A percentile compares a stretch with the other conserved stretches of the same genome.
Evolutionary conservation across 2,797 vertebrate genomes (phyloP).

Genomic region (Loris lydekkerianus): DNA sequence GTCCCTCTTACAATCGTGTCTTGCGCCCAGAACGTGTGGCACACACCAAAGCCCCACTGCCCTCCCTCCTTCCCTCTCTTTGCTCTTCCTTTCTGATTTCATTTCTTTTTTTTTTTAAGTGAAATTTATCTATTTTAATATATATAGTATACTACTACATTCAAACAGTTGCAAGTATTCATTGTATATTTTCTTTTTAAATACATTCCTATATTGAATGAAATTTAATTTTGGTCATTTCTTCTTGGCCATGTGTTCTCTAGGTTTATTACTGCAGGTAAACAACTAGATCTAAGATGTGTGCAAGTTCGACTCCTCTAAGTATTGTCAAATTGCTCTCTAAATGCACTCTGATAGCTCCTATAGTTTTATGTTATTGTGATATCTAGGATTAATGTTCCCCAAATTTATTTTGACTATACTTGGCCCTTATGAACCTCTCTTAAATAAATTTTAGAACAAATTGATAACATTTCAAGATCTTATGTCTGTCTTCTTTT

Average conservation of each 20-base stretch:
- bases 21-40: too few relatives aligned
- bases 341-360: background rate
- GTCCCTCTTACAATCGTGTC: too few relatives aligned
- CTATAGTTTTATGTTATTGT: slow-evolving; percentile 15
- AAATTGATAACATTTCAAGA: background rate
- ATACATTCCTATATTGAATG: background rate
- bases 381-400: slow-evolving; percentile 18
- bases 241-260: background rate
- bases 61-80: too few relatives aligned
- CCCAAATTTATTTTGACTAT: background rate
- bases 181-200: slow-evolving; percentile 38
- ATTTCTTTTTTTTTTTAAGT: background rate
- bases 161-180: slow-evolving; percentile 10
- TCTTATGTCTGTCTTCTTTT: slow-evolving; percentile 4
- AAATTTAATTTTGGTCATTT: slow-evolving; percentile 34
- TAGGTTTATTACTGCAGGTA: background rate
- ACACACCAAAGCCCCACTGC: too few relatives aligned
- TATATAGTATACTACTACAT: background rate
- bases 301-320: background rate
- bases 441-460: slow-evolving; percentile 19
- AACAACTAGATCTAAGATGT: slow-evolving; percentile 20
- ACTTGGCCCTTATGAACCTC: slow-evolving; percentile 5
- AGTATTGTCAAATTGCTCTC: background rate
- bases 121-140: slow-evolving; percentile 36
- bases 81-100: too few relatives aligned